Evolutionary conservation across 2,113 vertebrate species (phyloP).

Genomic region (Xiphophorus hellerii): DNA sequence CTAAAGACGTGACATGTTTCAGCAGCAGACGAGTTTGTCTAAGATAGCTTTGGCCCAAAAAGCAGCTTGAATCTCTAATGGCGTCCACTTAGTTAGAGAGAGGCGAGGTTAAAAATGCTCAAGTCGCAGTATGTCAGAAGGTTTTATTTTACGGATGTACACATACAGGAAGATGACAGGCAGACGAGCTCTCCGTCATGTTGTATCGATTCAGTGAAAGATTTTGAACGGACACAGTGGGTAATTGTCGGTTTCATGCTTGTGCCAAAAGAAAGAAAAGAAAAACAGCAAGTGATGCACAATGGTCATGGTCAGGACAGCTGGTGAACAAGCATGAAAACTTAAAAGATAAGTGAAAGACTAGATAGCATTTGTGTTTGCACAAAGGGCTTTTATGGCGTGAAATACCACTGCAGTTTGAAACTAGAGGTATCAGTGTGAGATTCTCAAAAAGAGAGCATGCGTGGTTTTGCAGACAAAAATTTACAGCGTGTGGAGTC

Average conservation of each 20-base stretch:
- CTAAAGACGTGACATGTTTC: slow-evolving; percentile 55
- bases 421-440: slow-evolving; percentile 36
- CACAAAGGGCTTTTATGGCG: slow-evolving; percentile 47
- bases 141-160: slow-evolving; percentile 64
- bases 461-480: slow-evolving; percentile 13
- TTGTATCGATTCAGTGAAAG: slow-evolving; percentile 61
- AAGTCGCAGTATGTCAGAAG: slow-evolving; percentile 48
- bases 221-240: slow-evolving; percentile 47
- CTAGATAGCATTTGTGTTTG: slow-evolving; percentile 40
- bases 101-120: slow-evolving; percentile 18
- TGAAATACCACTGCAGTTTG: slow-evolving; percentile 32
- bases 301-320: slow-evolving; percentile 7
- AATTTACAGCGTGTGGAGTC: background rate
- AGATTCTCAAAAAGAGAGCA: slow-evolving; percentile 18
- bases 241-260: slow-evolving; percentile 70
- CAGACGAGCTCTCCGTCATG: slow-evolving; percentile 71
- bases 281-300: slow-evolving; percentile 49
- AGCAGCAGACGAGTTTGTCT: slow-evolving; percentile 65
- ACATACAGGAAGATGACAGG: slow-evolving; percentile 57
- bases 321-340: slow-evolving; percentile 32
- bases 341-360: slow-evolving; percentile 55
- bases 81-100: slow-evolving; percentile 27
- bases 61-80: slow-evolving; percentile 15
- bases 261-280: slow-evolving; percentile 39
- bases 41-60: slow-evolving; percentile 52